Base-by-base conservation (phyloP, 2,888 invertebrate genomes). In the Morpho achilles region DNA sequence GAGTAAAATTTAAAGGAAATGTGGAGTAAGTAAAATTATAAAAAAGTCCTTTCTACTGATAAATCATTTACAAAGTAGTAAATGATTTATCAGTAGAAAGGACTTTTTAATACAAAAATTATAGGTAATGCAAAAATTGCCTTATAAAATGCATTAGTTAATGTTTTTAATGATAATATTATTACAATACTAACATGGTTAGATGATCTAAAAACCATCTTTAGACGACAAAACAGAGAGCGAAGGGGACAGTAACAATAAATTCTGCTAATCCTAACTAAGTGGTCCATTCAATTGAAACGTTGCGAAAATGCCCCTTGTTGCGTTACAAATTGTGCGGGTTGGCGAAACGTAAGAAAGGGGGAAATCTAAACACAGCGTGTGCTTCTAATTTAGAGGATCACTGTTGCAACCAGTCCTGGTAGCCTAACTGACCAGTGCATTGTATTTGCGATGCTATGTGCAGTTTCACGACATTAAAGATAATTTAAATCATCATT, bases 301-400 rank as follows among this genome's bases (percentile, higher is more conserved):
- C 77, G 79, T 87, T 86, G 84, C 82, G 84, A 83, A 85, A 85
- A 80, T 78, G 69, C 74, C 66, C 77, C 78, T 77, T 71, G 77
- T 82, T 82, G 74, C 79, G 70, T 75, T 82, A 84, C 84, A 84
- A 85, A 84, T 82, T 82, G 81, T 82, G 75, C 66, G 55, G 61
- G 63, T 62, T 67, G 72, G 71, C 72, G 71, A 75, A 77, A 74
- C 74, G 69, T 67, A 79, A 78, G 80, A 80, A 82, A 80, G 77
- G 80, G 77, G 80, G 80, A 82, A 82, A 84, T 84, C 69, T 68
- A 67, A 69, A 71, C 66, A 68, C 71, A 75, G 76, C 68, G 70
- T 73, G 69, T 72, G 75, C 73, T 69, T 77, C 77, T 81, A 76
- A 82, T 80, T 84, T 80, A 82, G 75, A 78, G 73, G 72, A 75